These are phyloP conservation scores for Anableps anableps DNA, from an alignment of 2,797 vertebrate species.

Conservation along the genomic window DNA sequence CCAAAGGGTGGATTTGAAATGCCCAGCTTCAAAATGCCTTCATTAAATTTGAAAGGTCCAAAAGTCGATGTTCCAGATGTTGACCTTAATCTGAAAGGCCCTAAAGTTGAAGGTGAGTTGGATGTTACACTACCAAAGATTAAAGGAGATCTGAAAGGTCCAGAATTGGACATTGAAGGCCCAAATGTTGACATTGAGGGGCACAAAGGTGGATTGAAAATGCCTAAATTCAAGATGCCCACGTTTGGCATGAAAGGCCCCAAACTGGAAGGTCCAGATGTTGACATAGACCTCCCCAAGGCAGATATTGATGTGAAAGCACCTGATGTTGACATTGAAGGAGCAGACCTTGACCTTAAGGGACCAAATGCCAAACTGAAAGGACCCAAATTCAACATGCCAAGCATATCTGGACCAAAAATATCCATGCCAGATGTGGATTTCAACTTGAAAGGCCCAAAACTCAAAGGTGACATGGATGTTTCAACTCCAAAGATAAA, in stretches of 20 bases:
- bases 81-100: neutral
- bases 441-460: neutral
- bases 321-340: neutral
- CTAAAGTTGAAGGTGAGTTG: neutral
- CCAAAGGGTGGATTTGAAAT: neutral
- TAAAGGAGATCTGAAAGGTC: too few relatives aligned
- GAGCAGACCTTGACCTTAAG: neutral
- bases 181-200: neutral
- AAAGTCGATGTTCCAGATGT: neutral
- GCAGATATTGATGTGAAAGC: neutral
- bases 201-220: neutral
- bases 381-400: neutral
- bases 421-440: conserved; percentile 7
- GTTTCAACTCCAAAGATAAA: neutral
- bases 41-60: neutral
- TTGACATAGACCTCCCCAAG: neutral
- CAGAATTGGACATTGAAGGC: neutral
- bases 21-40: too few relatives aligned
- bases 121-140: neutral
- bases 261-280: neutral
- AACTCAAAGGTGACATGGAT: conserved; percentile 6
- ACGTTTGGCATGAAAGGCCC: neutral
- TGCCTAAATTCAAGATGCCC: neutral
- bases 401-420: neutral
- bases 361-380: neutral